These are phyloP conservation scores for Andrena camellia DNA, from an alignment of 2,888 invertebrate species.

Conservation along the genomic window DNA sequence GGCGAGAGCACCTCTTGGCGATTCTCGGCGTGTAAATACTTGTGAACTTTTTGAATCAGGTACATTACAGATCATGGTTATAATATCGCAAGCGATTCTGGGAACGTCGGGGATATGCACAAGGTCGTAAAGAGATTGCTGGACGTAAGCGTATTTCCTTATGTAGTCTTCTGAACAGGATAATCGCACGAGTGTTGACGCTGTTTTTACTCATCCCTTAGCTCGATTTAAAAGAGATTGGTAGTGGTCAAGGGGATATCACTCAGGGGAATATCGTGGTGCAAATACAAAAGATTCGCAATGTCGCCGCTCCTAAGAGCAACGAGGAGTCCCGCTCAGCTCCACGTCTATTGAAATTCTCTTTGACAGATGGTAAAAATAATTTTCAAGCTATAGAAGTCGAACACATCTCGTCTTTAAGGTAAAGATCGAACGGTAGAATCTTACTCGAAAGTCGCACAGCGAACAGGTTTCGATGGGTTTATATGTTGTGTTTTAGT, in stretches of 20 bases:
- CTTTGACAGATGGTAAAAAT: slow-evolving; percentile 94
- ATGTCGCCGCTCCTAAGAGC: slow-evolving; percentile 95
- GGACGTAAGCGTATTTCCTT: slow-evolving; percentile 87
- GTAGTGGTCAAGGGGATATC: slow-evolving; percentile 86
- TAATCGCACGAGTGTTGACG: background rate
- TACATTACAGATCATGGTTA: slow-evolving; percentile 90
- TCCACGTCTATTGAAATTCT: slow-evolving; percentile 93
- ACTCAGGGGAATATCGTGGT: slow-evolving; percentile 87
- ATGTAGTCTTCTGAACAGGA: background rate
- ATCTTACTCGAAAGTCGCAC: background rate
- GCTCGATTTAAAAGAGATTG: slow-evolving; percentile 93
- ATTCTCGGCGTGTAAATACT: slow-evolving; percentile 28
- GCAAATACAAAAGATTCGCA: slow-evolving; percentile 95
- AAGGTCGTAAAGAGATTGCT: slow-evolving; percentile 89
- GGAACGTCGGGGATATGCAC: slow-evolving; percentile 88
- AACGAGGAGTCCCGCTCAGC: slow-evolving; percentile 94
- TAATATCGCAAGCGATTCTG: slow-evolving; percentile 89
- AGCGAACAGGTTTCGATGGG: background rate
- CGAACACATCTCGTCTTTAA: slow-evolving; percentile 89
- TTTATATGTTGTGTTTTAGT: slow-evolving; percentile 80
- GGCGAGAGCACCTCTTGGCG: slow-evolving; percentile 13
- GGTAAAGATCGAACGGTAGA: slow-evolving; percentile 64
- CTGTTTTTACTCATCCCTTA: slow-evolving; percentile 76
- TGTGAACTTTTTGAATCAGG: slow-evolving; percentile 85
- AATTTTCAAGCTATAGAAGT: slow-evolving; percentile 92